A percentile compares a stretch with the other conserved stretches of the same genome.
Conservation (phyloP, 2,888 invertebrate species). For the Cephus spinipes region DNA sequence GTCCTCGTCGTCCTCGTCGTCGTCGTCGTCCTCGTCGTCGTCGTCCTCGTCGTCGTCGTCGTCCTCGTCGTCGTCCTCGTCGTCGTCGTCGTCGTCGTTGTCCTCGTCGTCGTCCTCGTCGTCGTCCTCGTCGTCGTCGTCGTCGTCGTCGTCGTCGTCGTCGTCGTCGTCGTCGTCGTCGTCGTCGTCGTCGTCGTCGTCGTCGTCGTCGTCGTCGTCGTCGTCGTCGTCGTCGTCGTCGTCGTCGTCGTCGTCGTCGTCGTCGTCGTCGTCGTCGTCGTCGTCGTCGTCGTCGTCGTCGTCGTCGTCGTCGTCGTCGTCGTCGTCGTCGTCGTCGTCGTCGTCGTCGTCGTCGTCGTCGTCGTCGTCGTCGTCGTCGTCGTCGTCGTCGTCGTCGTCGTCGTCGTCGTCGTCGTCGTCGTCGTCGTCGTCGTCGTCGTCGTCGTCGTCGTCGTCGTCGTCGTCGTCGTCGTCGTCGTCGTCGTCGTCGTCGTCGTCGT, state of each 20-base stretch:
- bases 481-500: conserved; percentile 11
- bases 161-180: too few species aligned
- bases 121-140: too few species aligned
- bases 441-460: conserved; percentile 66
- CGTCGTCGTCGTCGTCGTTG: too few species aligned
- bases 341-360: conserved; percentile 53
- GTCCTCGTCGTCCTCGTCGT: too few species aligned
- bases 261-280: conserved; percentile 33
- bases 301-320: conserved; percentile 33
- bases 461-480: conserved; percentile 64
- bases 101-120: too few species aligned
- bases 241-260: conserved; percentile 15
- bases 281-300: too few species aligned
- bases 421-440: conserved; percentile 66
- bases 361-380: conserved; percentile 53
- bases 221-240: conserved; percentile 5
- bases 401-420: conserved; percentile 55
- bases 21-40: too few species aligned
- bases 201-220: too few species aligned
- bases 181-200: too few species aligned
- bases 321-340: conserved; percentile 48
- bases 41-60: too few species aligned
- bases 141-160: too few species aligned
- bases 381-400: conserved; percentile 63
- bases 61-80: too few species aligned